Evolutionary conservation across 2,888 invertebrate genomes (phyloP), one percentile per base, ranked within the genome.

Genomic region (Saturnia pavonia): DNA sequence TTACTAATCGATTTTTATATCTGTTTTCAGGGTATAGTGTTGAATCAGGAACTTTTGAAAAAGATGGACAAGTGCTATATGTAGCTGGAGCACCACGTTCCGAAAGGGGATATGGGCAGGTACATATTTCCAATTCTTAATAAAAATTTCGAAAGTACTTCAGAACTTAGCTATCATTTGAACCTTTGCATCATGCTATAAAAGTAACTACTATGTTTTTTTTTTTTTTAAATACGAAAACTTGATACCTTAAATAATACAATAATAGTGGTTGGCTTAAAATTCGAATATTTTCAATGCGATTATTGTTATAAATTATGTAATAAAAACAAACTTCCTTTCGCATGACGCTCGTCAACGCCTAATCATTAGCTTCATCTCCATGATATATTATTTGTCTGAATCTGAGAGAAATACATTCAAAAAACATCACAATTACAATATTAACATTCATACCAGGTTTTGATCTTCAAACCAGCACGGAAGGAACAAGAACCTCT

Each of bases 31-130:
- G 95, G 1, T 95, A 95, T 77, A 91, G 94, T 48, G 93, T 95
- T 0, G 94, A 94, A 70, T 92, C 94, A 4, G 95, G 95, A 19
- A 77, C 88, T 67, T 95, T 94, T 72, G 87, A 89, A 69, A 76
- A 80, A 68, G 85, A 85, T 63, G 86, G 88, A 0, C 77, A 75
- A 1, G 81, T 86, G 0, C 84, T 94, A 1, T 94, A 94, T 69
- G 91, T 95, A 0, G 93, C 93, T 0, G 94, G 95, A 16, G 95
- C 95, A 11, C 95, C 95, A 0, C 85, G 95, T 69, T 92, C 91
- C 1, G 83, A 84, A 69, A 77, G 73, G 57, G 91, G 89, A 8
- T 86, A 83, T 71, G 93, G 93, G 19, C 88, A 89, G 87, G 93
- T 93, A 83, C 72, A 27, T 7, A 67, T 0, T 67, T 27, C 3